Evolutionary conservation across 2,113 vertebrate species (phyloP).

Genomic region (Peromyscus maniculatus): DNA sequence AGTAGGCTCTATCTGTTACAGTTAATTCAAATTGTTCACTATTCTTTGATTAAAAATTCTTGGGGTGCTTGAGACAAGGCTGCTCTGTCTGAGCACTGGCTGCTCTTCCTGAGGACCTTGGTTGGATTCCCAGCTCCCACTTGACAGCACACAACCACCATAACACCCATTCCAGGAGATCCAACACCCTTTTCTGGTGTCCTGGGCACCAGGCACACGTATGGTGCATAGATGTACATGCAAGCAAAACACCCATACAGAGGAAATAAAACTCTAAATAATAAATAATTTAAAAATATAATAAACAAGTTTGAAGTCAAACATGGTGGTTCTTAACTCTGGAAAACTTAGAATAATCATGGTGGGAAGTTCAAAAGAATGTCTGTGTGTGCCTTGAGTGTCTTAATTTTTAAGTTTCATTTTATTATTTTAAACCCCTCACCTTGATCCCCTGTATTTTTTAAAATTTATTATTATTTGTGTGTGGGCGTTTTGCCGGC

Average conservation of each 20-base stretch:
- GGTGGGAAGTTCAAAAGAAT: slow-evolving; percentile 4
- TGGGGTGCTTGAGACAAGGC: background rate
- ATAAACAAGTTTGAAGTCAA: background rate
- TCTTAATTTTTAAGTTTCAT: background rate
- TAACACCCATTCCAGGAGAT: background rate
- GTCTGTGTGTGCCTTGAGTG: background rate
- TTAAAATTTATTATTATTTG: background rate
- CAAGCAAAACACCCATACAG: background rate
- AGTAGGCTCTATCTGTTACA: background rate
- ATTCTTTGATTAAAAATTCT: background rate
- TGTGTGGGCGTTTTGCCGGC: background rate
- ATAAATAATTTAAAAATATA: background rate
- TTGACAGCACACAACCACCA: background rate
- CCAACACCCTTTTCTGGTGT: background rate
- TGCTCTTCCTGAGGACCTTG: background rate
- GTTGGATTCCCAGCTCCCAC: background rate
- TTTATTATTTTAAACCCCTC: slow-evolving; percentile 54
- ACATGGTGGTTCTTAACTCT: background rate
- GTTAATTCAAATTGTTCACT: slow-evolving; percentile 12
- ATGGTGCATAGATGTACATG: background rate
- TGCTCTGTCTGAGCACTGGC: background rate
- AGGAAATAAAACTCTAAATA: background rate
- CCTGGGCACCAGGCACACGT: background rate
- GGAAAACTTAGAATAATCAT: background rate
- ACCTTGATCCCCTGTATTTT: background rate